Base-by-base conservation (phyloP, 2,888 invertebrate species). In the Oithona nana region DNA sequence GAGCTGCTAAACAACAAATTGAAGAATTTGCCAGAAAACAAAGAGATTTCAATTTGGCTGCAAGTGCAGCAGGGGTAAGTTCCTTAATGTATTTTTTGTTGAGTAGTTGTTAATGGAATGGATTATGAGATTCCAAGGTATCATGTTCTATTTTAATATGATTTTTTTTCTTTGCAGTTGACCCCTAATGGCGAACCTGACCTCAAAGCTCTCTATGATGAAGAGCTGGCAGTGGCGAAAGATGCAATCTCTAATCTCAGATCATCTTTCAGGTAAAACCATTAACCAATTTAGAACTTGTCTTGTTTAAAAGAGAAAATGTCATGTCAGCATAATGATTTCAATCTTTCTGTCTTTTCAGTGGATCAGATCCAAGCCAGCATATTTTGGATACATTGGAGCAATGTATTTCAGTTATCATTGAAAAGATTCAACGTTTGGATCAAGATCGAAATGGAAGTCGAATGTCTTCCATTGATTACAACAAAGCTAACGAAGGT, bases 311-410 rank as follows among this genome's bases (percentile, higher is more conserved):
- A 39, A 39, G 39, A 39, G 13, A n/a, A n/a, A 3, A 28, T 16
- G 6, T 39, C 16, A 39, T 26, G 28, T 31, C 29, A 31, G 28
- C 16, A 22, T n/a, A 26, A 20, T 6, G 22, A 16, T 28, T 20
- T 8, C 20, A 29, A 30, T n/a, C 1, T 24, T 60, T 30, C 49
- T 57, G 50, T 24, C 30, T n/a, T 56, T 49, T 20, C 65, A 68
- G 69, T 30, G 68, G 68, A 24, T 69, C 71, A 22, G 73, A 73
- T 64, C 71, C 72, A 3, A 70, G 71, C 30, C 72, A 73, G 55
- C 72, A 72, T 59, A 71, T 73, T 0, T 67, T 75, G 30, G 75
- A 75, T 66, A 71, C 71, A 0, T 66, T 75, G 51, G 75, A 75
- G 65, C 72, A 72, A 63, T 72, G 71, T 63, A 71, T 75, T 22